These are phyloP conservation scores for Ptychoptera albimana DNA, from an alignment of 2,888 invertebrate genomes.

Conservation along the genomic window DNA sequence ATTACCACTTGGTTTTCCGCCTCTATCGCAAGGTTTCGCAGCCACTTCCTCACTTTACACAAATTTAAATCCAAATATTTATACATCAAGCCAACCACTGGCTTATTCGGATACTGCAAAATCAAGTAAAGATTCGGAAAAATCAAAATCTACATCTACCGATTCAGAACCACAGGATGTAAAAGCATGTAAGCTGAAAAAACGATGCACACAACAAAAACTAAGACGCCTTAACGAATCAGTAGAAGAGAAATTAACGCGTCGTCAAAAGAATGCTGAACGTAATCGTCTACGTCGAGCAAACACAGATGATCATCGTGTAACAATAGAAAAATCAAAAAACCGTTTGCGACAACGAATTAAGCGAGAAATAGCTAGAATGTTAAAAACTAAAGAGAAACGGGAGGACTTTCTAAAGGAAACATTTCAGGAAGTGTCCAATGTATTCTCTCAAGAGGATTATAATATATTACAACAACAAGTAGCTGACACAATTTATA, in stretches of 20 bases:
- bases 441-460: constrained; percentile 1
- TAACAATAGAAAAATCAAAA: constrained; percentile 2
- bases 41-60: no score
- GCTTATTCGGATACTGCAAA: no score
- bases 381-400: constrained; percentile 2
- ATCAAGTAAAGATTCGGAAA: no score
- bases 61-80: no score
- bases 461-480: constrained; percentile 1
- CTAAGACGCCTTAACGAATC: constrained; percentile 3
- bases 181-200: no score
- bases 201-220: neutral
- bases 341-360: constrained; percentile 3
- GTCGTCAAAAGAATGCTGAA: constrained; percentile 3
- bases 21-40: no score
- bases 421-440: constrained; percentile 3
- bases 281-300: constrained; percentile 2
- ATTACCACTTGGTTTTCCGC: no score
- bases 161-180: no score
- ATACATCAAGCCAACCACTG: no score
- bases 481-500: neutral
- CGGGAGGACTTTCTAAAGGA: constrained; percentile 4
- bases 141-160: no score
- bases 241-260: neutral
- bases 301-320: neutral
- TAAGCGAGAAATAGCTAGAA: constrained; percentile 1